Evolutionary conservation across 2,113 vertebrate species (phyloP), one percentile per base, ranked within the genome.

Genomic region (Sylvilagus bachmani): DNA sequence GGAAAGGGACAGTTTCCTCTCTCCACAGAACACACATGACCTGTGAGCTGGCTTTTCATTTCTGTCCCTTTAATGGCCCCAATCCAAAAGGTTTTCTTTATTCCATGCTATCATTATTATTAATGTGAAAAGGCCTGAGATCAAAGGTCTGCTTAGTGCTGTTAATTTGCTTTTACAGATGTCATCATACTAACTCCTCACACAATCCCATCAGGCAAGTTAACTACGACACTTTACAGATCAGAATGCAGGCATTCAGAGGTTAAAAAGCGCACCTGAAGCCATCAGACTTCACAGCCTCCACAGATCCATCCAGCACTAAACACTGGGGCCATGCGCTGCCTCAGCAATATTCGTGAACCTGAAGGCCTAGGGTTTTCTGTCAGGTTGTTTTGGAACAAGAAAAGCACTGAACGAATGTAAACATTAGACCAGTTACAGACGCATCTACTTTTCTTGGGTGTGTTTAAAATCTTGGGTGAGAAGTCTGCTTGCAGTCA

Each of bases 401-500:
- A 85, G 69, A 80, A 66, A 70, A 82, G 44, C 55, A 53, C n/a
- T 29, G 38, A 38, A 44, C 44, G 44, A 44, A 44, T 44, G 44
- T 75, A 38, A n/a, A 71, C 24, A 58, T 53, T 5, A 31, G 53
- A 31, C 17, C 5, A 31, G 29, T 49, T 24, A 13, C 7, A 9
- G 2, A 31, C 5, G 7, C 2, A 12, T 31, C 17, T 77, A 16
- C 29, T 89, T n/a, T 73, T 64, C 80, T 33, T 24, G 36, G 27
- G 80, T 89, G 8, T 27, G 33, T 86, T 78, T 44, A 89, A 74
- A 58, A 67, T 9, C 51, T 53, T 33, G 67, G 75, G 49, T 86
- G 86, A 94, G 86, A 95, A 89, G 79, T 31, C 31, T 5, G 6
- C n/a, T 61, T 25, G 14, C 2, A 89, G 86, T 10, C 53, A 62